Base-by-base conservation (phyloP, 2,113 vertebrate species). In the Marcusenius ussheri region DNA sequence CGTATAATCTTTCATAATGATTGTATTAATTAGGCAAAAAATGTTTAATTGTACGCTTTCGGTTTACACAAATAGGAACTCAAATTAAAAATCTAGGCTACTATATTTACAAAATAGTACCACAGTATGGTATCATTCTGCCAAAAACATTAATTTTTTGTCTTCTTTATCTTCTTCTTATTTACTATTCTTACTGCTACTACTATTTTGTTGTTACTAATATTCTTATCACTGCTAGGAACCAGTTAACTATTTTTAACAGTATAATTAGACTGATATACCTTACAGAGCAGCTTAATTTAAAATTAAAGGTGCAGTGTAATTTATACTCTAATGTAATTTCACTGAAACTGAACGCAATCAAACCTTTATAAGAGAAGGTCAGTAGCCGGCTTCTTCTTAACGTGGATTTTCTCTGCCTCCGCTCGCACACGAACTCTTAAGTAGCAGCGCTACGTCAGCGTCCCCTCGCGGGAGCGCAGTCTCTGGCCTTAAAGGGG, bases 401-500 rank as follows among this genome's bases (percentile, higher is more conserved):
- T 70, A n/a, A n/a, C 2, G 17, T 10, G 58, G 7, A 62, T n/a
- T n/a, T 47, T 13, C 87, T 31, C 62, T 50, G 46, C 19, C 21
- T 85, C 3, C 7, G 42, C 46, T 85, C 0, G 13, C 46, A 49
- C 46, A 49, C 42, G 6, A 84, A 49, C 83, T 49, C 83, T 46
- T 47, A 85, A 49, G 8, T 49, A 46, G 42, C 21, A 80, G 35
- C 62, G 46, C 45, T 70, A 88, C 88, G 88, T 88, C 88, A 88
- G 62, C 24, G n/a, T 27, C 46, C 46, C 88, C 46, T 19, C 24
- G 58, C 58, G 58, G 58, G 24, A 66, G 58, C 58, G 24, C 58
- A 9, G 8, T 9, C 8, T 27, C 58, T 39, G 17, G 49, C 83
- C 88, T 89, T 89, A 89, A 89, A 89, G 88, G 88, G 50, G 46